These are phyloP conservation scores for Spodoptera exigua DNA, from an alignment of 2,888 invertebrate genomes.

Conservation along the genomic window DNA sequence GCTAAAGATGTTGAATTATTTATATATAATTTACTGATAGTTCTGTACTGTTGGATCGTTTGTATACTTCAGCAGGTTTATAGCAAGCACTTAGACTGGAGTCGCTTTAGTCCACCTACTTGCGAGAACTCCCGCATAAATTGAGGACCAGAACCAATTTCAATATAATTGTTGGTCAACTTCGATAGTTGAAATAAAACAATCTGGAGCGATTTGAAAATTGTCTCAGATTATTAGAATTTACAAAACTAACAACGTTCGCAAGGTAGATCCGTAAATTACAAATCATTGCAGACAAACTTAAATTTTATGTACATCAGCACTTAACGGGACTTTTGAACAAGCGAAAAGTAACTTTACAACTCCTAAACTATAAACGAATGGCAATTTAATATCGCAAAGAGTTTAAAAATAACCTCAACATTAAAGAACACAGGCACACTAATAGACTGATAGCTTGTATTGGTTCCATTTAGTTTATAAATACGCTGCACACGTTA, in stretches of 20 bases:
- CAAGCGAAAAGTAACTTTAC: background rate
- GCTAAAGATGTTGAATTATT: constrained; percentile 61
- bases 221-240: too few relatives aligned
- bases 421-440: constrained; percentile 3
- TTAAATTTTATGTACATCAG: background rate
- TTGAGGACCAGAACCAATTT: too few relatives aligned
- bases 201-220: too few relatives aligned
- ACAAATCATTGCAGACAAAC: too few relatives aligned
- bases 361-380: background rate
- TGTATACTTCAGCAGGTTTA: constrained; percentile 34
- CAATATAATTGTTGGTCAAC: too few relatives aligned
- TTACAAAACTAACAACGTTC: too few relatives aligned
- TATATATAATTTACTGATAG: constrained; percentile 55
- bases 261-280: too few relatives aligned
- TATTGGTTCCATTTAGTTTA: constrained; percentile 22
- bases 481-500: constrained; percentile 13
- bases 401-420: constrained; percentile 2
- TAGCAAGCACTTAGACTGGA: constrained; percentile 6
- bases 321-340: background rate
- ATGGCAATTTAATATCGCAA: constrained; percentile 4
- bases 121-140: background rate
- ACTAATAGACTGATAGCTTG: constrained; percentile 6
- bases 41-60: constrained; percentile 42
- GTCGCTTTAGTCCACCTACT: background rate
- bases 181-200: too few relatives aligned